Evolutionary conservation across 2,113 vertebrate genomes (phyloP).

Genomic region (Tinamus guttatus): DNA sequence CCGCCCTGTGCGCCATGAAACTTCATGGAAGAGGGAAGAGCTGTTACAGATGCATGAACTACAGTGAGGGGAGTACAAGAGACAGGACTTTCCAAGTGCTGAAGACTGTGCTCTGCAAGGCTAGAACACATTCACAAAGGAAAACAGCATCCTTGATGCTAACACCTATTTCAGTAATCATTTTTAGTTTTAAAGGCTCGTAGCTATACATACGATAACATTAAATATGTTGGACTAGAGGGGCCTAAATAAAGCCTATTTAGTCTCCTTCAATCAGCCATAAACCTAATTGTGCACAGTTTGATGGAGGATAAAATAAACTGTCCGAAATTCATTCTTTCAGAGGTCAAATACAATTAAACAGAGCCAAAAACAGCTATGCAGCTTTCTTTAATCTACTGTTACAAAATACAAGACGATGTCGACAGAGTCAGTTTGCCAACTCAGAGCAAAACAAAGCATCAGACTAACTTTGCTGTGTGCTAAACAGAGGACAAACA

Average conservation of each 20-base stretch:
- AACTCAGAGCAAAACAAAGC: slow-evolving; percentile 15
- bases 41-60: fast-evolving
- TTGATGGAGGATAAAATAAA: neutral
- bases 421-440: neutral
- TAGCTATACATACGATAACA: neutral
- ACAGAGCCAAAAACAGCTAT: neutral
- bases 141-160: neutral
- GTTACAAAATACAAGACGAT: slow-evolving; percentile 42
- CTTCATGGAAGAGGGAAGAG: neutral
- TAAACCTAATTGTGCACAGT: neutral
- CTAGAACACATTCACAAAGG: neutral
- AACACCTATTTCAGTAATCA: neutral
- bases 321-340: neutral
- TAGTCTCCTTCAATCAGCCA: neutral
- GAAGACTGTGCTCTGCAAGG: neutral
- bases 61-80: neutral
- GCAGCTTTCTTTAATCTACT: slow-evolving; percentile 37
- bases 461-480: neutral
- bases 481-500: slow-evolving; percentile 2
- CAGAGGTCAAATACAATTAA: slow-evolving; percentile 3
- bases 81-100: neutral
- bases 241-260: neutral
- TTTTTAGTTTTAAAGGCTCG: neutral
- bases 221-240: neutral
- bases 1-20: too few species aligned